These are phyloP conservation scores for Pterostichus niger DNA, from an alignment of 2,888 invertebrate genomes.

Conservation along the genomic window DNA sequence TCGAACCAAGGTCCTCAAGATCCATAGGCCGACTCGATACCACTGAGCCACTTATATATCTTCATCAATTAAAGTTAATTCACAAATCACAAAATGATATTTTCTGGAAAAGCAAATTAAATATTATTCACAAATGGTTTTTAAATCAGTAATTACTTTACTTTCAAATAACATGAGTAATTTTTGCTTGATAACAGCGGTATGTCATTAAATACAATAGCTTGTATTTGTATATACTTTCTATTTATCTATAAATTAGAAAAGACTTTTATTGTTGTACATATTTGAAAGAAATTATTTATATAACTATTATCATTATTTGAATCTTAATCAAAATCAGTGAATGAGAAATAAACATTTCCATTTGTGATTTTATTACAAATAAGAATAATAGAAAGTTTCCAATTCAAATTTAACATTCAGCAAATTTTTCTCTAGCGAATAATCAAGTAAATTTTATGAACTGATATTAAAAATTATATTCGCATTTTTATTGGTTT, in stretches of 20 bases:
- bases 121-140: slow-evolving; percentile 13
- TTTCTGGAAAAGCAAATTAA: background rate
- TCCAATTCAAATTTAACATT: too few relatives aligned
- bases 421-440: too few relatives aligned
- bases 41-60: too few relatives aligned
- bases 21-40: too few relatives aligned
- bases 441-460: background rate
- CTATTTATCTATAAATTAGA: slow-evolving; percentile 19
- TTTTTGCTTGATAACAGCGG: slow-evolving; percentile 22
- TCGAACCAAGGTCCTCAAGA: too few relatives aligned
- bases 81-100: background rate
- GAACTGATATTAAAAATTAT: background rate
- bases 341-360: too few relatives aligned
- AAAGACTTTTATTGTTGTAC: slow-evolving; percentile 9
- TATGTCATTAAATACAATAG: slow-evolving; percentile 7
- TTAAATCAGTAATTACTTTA: slow-evolving; percentile 9
- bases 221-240: background rate
- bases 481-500: slow-evolving; percentile 3
- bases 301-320: background rate
- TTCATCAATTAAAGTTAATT: background rate
- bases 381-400: too few relatives aligned
- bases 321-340: too few relatives aligned
- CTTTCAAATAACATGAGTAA: slow-evolving; percentile 23
- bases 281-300: background rate
- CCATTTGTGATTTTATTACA: too few relatives aligned